Evolutionary conservation across 2,888 invertebrate species (phyloP).

Genomic region (Agrotis exclamationis): DNA sequence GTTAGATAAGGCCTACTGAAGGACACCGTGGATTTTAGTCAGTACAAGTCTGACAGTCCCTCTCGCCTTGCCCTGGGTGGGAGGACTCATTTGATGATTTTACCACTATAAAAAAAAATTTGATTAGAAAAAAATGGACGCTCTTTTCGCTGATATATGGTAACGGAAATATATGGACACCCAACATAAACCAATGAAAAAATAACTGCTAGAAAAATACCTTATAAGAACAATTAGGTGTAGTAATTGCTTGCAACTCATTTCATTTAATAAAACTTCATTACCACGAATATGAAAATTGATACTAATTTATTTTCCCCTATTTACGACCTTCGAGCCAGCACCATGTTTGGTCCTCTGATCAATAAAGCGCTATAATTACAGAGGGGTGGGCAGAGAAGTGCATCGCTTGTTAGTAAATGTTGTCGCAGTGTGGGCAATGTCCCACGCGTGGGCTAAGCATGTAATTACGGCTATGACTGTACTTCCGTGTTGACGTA

Average conservation of each 20-base stretch:
- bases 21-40: too few relatives aligned
- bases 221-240: too few relatives aligned
- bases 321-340: background rate
- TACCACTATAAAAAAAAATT: too few relatives aligned
- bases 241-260: background rate
- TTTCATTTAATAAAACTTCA: background rate
- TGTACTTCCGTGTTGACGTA: slow-evolving; percentile 40
- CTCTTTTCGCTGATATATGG: background rate
- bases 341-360: slow-evolving; percentile 36
- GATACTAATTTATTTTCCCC: slow-evolving; percentile 3
- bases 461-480: slow-evolving; percentile 27
- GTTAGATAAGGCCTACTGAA: too few relatives aligned
- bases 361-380: slow-evolving; percentile 61
- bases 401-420: slow-evolving; percentile 62
- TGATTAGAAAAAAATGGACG: too few relatives aligned
- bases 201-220: too few relatives aligned
- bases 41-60: too few relatives aligned
- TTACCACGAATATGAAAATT: slow-evolving; percentile 5
- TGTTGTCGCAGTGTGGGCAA: slow-evolving; percentile 55
- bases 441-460: slow-evolving; percentile 57
- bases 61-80: too few relatives aligned
- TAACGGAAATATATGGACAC: background rate
- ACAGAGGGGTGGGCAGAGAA: slow-evolving; percentile 21
- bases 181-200: background rate
- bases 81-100: too few relatives aligned